Conservation (phyloP, 2,888 invertebrate genomes). For the Watsonalla cultraria region DNA sequence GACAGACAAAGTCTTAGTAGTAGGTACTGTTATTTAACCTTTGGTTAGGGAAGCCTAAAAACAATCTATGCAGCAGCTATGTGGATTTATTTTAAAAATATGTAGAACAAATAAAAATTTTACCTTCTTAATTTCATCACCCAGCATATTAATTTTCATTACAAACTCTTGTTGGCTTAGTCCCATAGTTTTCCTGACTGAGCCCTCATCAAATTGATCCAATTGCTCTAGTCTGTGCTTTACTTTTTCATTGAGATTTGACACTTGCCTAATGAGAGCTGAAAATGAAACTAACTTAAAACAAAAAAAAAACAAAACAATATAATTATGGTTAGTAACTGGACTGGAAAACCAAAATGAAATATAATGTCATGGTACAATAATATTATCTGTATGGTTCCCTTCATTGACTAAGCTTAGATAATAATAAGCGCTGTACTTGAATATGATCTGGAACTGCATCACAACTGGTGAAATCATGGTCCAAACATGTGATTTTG, state of each 20-base stretch:
- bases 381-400: no score
- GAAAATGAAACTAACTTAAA: slow-evolving; percentile 75
- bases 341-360: background rate
- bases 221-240: slow-evolving; percentile 94
- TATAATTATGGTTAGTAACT: slow-evolving; percentile 14
- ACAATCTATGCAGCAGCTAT: no score
- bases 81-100: background rate
- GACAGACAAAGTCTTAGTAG: no score
- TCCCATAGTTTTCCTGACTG: slow-evolving; percentile 91
- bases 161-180: slow-evolving; percentile 96
- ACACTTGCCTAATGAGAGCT: slow-evolving; percentile 90
- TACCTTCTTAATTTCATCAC: slow-evolving; percentile 89
- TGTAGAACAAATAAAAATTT: background rate
- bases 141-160: slow-evolving; percentile 92
- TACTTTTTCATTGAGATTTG: slow-evolving; percentile 90
- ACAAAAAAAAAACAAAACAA: slow-evolving; percentile 40
- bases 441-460: no score
- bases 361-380: no score
- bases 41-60: no score
- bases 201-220: slow-evolving; percentile 95
- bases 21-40: no score
- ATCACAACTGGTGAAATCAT: no score
- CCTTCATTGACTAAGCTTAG: no score
- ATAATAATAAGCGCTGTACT: no score
- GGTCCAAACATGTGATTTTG: no score